Evolutionary conservation across 2,888 invertebrate species (phyloP).

Genomic region (Cheilosia urbana): DNA sequence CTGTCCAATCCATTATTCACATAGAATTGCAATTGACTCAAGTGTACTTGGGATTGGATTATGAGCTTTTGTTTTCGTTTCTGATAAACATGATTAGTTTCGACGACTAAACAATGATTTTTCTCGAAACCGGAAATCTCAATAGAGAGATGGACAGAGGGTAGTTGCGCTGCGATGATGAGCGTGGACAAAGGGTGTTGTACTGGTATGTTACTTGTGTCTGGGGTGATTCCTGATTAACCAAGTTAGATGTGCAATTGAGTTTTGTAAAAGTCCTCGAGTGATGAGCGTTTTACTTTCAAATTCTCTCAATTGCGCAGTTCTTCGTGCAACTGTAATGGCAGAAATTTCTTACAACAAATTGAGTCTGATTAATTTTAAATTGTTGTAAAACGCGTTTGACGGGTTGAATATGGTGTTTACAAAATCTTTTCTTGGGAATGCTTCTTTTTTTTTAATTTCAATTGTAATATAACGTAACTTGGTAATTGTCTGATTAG

Average conservation of each 20-base stretch:
- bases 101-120: conserved; percentile 15
- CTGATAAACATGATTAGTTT: conserved; percentile 64
- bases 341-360: conserved; percentile 32
- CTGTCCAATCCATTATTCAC: conserved; percentile 24
- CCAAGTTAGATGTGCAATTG: conserved; percentile 33
- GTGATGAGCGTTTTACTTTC: conserved; percentile 45
- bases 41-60: background rate
- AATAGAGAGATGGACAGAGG: conserved; percentile 51
- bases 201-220: background rate
- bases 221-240: conserved; percentile 31
- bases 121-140: conserved; percentile 69
- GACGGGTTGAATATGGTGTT: conserved; percentile 2
- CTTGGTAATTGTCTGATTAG: too few species aligned
- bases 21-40: conserved; percentile 6
- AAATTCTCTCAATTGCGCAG: conserved; percentile 45
- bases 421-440: background rate
- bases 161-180: background rate
- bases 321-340: background rate
- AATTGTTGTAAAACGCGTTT: conserved; percentile 5
- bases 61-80: conserved; percentile 47
- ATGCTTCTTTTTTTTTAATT: background rate
- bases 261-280: conserved; percentile 44
- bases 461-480: too few species aligned
- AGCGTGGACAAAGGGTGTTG: conserved; percentile 23
- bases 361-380: conserved; percentile 50